Conservation (phyloP, 2,888 invertebrate genomes). For the Hedya salicella region DNA sequence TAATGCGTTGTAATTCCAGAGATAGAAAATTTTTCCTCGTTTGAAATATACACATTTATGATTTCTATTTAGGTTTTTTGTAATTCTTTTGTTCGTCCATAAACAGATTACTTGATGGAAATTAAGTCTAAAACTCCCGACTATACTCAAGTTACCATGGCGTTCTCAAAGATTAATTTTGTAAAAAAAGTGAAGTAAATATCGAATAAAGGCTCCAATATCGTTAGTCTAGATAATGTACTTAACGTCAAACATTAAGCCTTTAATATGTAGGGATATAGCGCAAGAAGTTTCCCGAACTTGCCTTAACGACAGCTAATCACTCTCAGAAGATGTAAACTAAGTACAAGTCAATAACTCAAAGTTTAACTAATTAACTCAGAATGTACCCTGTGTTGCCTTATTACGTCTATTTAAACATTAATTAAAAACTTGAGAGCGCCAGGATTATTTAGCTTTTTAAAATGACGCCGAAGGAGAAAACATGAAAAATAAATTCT, state of each 20-base stretch:
- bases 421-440: constrained; percentile 57
- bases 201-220: not conserved
- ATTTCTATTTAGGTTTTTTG: too few relatives aligned
- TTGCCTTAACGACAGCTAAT: constrained; percentile 52
- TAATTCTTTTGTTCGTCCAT: too few relatives aligned
- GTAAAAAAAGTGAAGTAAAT: not conserved
- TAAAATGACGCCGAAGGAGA: constrained; percentile 24
- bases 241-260: constrained; percentile 28
- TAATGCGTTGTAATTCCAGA: not conserved
- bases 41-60: too few relatives aligned
- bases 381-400: constrained; percentile 52
- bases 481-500: constrained; percentile 21
- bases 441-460: constrained; percentile 26
- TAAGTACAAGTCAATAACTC: constrained; percentile 62
- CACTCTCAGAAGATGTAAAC: constrained; percentile 51
- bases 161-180: too few relatives aligned
- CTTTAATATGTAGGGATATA: constrained; percentile 39
- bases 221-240: constrained; percentile 22
- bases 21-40: not conserved
- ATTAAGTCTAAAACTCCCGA: too few relatives aligned
- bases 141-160: too few relatives aligned
- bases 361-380: constrained; percentile 65
- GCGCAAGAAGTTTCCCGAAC: constrained; percentile 36
- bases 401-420: constrained; percentile 59
- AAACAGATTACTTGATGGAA: too few relatives aligned